Conservation (phyloP, 2,113 vertebrate genomes). For the Pagrus major region DNA sequence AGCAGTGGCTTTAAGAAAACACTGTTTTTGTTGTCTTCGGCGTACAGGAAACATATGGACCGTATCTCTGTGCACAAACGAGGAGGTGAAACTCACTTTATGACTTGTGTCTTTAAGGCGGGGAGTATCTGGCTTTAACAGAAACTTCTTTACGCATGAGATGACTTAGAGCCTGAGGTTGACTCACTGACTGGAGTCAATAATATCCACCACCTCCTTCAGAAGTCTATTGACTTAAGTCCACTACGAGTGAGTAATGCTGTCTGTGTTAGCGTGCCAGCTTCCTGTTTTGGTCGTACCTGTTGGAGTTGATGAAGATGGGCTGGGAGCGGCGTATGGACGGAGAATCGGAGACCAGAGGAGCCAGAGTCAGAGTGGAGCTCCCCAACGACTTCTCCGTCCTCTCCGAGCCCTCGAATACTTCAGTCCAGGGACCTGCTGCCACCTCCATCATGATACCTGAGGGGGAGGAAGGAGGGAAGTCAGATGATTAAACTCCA, state of each 20-base stretch:
- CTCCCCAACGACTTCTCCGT: constrained; percentile 33
- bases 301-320: constrained; percentile 68
- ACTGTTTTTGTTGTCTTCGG: not conserved
- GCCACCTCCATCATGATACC: constrained; percentile 79
- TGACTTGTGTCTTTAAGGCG: not conserved
- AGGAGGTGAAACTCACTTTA: too few relatives aligned
- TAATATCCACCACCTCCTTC: constrained; percentile 8
- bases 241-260: not conserved
- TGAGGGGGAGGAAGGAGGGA: not conserved
- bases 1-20: not conserved
- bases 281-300: constrained; percentile 40
- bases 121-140: not conserved
- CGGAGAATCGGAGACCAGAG: constrained; percentile 45
- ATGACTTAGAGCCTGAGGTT: constrained; percentile 15
- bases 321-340: constrained; percentile 70
- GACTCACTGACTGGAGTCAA: constrained; percentile 53
- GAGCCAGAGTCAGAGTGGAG: constrained; percentile 62
- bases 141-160: constrained; percentile 34
- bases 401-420: constrained; percentile 55
- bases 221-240: constrained; percentile 32
- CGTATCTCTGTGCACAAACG: too few relatives aligned
- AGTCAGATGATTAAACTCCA: not conserved
- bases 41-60: not conserved
- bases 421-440: constrained; percentile 75
- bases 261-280: not conserved